These are phyloP conservation scores for Chaenocephalus aceratus DNA, from an alignment of 2,113 vertebrate genomes.

Conservation along the genomic window DNA sequence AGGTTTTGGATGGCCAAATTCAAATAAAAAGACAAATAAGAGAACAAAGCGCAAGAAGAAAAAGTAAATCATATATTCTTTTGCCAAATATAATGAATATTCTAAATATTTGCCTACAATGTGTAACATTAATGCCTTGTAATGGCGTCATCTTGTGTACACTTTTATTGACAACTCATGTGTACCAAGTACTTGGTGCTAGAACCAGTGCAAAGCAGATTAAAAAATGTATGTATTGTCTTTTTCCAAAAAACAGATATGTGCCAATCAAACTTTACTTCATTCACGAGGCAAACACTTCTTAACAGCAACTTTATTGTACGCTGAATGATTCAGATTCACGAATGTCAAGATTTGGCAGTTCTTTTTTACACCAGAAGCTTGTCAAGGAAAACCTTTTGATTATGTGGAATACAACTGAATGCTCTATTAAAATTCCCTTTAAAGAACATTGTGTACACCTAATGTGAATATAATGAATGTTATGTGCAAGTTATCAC, in stretches of 20 bases:
- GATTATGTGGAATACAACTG: background rate
- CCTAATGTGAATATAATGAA: conserved; percentile 2
- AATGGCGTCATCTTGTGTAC: conserved; percentile 39
- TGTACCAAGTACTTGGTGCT: background rate
- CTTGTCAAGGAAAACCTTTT: background rate
- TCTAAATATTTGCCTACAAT: background rate
- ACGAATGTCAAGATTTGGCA: conserved; percentile 29
- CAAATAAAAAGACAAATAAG: conserved; percentile 76
- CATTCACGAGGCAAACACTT: conserved; percentile 1
- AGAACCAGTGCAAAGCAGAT: background rate
- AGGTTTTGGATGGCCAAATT: conserved; percentile 86
- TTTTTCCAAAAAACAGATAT: background rate
- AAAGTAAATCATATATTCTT: conserved; percentile 25
- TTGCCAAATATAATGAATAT: conserved; percentile 2
- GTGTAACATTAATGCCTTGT: background rate
- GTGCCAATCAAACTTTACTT: background rate
- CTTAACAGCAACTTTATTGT: conserved; percentile 55
- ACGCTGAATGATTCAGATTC: conserved; percentile 13
- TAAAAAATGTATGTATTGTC: background rate
- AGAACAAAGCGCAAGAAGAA: conserved; percentile 51
- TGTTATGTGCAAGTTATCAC: background rate
- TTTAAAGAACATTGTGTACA: conserved; percentile 7
- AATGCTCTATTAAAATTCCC: background rate
- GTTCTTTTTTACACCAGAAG: background rate
- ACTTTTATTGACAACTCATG: background rate